Evolutionary conservation across 1,140 invertebrate species (phyloP).

Genomic region (Glossosoma conforme): DNA sequence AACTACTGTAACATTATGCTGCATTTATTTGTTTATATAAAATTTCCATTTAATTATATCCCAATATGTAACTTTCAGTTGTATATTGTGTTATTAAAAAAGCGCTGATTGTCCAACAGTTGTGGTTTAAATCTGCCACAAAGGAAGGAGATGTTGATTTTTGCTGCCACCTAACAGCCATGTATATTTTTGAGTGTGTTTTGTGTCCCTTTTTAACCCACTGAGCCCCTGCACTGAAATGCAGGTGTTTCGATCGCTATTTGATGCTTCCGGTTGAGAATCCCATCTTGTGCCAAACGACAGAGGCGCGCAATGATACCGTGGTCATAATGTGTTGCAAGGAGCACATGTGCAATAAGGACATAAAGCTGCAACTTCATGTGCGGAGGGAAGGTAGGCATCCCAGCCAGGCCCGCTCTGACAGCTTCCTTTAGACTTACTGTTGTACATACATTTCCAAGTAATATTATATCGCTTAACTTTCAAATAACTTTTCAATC

Average conservation of each 20-base stretch:
- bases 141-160: too few species aligned
- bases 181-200: slow-evolving; percentile 21
- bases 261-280: slow-evolving; percentile 39
- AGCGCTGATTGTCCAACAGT: too few species aligned
- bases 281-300: slow-evolving; percentile 40
- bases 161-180: too few species aligned
- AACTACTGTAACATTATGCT: too few species aligned
- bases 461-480: background rate
- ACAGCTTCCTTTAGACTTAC: background rate
- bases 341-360: slow-evolving; percentile 59
- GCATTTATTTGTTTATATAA: too few species aligned
- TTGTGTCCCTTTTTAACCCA: slow-evolving; percentile 18
- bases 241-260: slow-evolving; percentile 40
- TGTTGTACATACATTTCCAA: background rate
- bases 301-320: slow-evolving; percentile 45
- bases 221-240: slow-evolving; percentile 15
- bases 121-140: too few species aligned
- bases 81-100: too few species aligned
- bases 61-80: too few species aligned
- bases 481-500: background rate
- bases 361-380: slow-evolving; percentile 51
- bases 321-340: slow-evolving; percentile 64
- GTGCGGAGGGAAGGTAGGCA: slow-evolving; percentile 35
- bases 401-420: background rate
- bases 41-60: too few species aligned